phyloP scores from a whole-genome alignment of 2,888 invertebrate species.

The Nematopogon swammerdamellus region DNA sequence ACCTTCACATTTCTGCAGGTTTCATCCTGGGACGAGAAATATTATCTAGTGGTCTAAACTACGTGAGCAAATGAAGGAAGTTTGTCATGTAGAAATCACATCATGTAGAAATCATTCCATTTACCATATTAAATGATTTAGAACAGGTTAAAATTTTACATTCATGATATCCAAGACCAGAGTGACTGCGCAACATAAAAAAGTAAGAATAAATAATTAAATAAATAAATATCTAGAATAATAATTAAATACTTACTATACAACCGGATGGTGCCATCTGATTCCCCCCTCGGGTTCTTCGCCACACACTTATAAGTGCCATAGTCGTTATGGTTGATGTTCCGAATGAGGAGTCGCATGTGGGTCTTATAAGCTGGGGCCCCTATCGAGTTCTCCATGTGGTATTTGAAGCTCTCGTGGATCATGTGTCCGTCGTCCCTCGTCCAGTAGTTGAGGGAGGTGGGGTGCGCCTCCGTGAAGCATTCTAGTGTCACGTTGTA shows the following conservation, averaged over 20 bases:
- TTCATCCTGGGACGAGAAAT: too few species aligned
- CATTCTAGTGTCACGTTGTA: slow-evolving; percentile 85
- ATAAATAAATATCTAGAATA: too few species aligned
- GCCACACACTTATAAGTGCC: slow-evolving; percentile 86
- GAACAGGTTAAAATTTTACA: too few species aligned
- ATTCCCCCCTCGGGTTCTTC: slow-evolving; percentile 88
- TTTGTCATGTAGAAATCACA: too few species aligned
- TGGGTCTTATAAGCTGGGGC: slow-evolving; percentile 78
- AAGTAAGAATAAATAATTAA: too few species aligned
- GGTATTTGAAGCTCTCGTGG: slow-evolving; percentile 80
- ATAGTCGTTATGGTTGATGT: slow-evolving; percentile 76
- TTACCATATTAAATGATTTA: too few species aligned
- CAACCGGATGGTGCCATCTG: slow-evolving; percentile 83
- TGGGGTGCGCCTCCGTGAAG: slow-evolving; percentile 87
- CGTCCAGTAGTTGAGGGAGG: slow-evolving; percentile 89
- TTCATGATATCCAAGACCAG: too few species aligned
- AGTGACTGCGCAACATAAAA: too few species aligned
- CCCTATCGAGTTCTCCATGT: slow-evolving; percentile 68
- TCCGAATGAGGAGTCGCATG: slow-evolving; percentile 79
- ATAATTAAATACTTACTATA: slow-evolving; percentile 86
- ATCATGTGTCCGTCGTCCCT: slow-evolving; percentile 86
- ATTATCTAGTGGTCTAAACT: too few species aligned
- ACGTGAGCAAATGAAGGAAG: too few species aligned
- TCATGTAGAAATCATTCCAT: too few species aligned
- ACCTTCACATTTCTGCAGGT: too few species aligned